Percentiles rank a stretch among this genome's conserved stretches.
These are phyloP conservation scores for Acanthopleura granulata DNA, from an alignment of 2,888 invertebrate species.

Conservation along the genomic window DNA sequence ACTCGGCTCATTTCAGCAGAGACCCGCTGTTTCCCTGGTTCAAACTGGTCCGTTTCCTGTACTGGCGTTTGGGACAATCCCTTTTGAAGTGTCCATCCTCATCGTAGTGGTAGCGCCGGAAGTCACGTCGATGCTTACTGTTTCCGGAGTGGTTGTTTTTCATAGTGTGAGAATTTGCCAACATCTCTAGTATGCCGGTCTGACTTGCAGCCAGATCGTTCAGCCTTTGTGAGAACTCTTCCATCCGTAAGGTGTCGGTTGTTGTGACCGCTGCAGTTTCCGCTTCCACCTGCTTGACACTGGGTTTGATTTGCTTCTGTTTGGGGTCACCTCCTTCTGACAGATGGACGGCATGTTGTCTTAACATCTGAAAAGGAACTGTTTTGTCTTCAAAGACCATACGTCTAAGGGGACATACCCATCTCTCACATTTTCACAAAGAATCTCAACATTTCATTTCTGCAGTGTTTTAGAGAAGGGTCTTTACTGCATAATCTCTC, in stretches of 20 bases:
- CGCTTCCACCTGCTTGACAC: background rate
- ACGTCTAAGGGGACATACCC: background rate
- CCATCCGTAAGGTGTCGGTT: too few species aligned
- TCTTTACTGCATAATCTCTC: background rate
- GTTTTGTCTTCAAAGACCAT: background rate
- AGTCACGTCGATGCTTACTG: too few species aligned
- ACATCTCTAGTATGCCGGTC: too few species aligned
- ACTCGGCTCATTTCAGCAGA: slow-evolving; percentile 1
- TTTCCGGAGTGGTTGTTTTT: too few species aligned
- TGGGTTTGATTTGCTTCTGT: background rate
- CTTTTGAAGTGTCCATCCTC: too few species aligned
- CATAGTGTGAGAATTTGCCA: too few species aligned
- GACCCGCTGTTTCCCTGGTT: slow-evolving; percentile 1
- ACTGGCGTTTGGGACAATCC: too few species aligned
- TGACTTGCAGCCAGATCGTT: too few species aligned
- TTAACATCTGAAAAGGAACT: background rate
- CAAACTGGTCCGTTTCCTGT: background rate
- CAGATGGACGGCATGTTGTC: background rate
- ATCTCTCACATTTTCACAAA: slow-evolving; percentile 3
- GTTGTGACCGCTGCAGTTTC: background rate
- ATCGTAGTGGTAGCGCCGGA: too few species aligned
- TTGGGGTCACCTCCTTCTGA: background rate
- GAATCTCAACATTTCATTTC: background rate
- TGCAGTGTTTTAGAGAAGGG: background rate
- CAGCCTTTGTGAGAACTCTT: too few species aligned